Percentiles rank a stretch among this genome's conserved stretches.
These are phyloP conservation scores for Physella acuta DNA, from an alignment of 1,140 invertebrate species.

Conservation along the genomic window DNA sequence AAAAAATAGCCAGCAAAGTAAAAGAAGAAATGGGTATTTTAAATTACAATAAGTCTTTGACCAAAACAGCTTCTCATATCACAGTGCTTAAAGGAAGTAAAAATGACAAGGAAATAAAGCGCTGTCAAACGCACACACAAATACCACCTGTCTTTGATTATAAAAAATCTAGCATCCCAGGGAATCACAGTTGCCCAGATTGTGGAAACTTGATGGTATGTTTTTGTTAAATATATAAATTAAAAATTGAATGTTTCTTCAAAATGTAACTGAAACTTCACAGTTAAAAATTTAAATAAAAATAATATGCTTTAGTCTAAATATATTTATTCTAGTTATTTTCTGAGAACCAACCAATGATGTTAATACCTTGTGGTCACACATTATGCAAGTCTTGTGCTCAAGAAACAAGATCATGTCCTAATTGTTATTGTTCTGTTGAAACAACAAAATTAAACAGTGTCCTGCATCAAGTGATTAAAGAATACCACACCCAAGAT, in stretches of 20 bases:
- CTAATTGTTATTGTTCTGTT: constrained; percentile 35
- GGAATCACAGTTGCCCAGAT: constrained; percentile 15
- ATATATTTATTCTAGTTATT: too few relatives aligned
- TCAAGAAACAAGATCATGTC: constrained; percentile 32
- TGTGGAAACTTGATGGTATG: constrained; percentile 21
- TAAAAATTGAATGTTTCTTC: too few relatives aligned
- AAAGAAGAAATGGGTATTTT: constrained; percentile 16
- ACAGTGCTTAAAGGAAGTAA: neutral
- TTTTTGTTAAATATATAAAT: too few relatives aligned
- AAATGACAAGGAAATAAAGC: neutral
- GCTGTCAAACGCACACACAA: neutral
- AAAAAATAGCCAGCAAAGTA: constrained; percentile 20
- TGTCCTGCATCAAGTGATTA: constrained; percentile 47
- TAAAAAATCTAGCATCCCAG: neutral
- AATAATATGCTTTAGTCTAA: too few relatives aligned
- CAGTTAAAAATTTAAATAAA: too few relatives aligned
- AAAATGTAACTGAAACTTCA: too few relatives aligned
- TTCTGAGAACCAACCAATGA: constrained; percentile 31
- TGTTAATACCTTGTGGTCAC: constrained; percentile 47
- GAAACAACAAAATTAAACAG: constrained; percentile 40
- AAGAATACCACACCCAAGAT: constrained; percentile 32
- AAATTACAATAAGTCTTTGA: neutral
- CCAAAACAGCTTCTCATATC: neutral
- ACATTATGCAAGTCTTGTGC: constrained; percentile 39
- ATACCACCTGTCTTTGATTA: neutral